Percentiles rank a stretch among this genome's conserved stretches.
Evolutionary conservation across 2,797 vertebrate genomes (phyloP).

Genomic region (Dromococcyx pavoninus): DNA sequence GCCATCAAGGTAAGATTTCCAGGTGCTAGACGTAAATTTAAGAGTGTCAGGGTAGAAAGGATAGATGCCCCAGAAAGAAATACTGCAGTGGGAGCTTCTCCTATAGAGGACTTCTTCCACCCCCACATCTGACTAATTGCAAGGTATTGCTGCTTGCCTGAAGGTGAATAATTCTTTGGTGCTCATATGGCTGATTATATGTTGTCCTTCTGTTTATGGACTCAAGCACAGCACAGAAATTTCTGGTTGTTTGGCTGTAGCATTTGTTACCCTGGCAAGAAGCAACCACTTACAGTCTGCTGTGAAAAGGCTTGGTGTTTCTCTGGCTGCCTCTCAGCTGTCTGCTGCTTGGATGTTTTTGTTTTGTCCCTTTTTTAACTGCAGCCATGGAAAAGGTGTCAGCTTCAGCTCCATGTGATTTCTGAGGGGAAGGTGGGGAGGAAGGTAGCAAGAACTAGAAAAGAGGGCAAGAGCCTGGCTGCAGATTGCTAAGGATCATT

Average conservation of each 20-base stretch:
- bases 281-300: conserved; percentile 2
- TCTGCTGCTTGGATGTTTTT: background rate
- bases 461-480: background rate
- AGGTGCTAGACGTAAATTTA: background rate
- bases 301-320: background rate
- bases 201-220: conserved; percentile 29
- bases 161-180: conserved; percentile 20
- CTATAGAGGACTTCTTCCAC: background rate
- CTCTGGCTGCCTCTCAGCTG: background rate
- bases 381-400: background rate
- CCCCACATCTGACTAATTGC: background rate
- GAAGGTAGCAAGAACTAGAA: background rate
- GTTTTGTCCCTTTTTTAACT: background rate
- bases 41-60: background rate
- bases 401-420: background rate
- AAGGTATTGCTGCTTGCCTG: background rate
- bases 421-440: background rate
- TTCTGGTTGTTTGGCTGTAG: conserved; percentile 35
- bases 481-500: background rate
- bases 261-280: conserved; percentile 44
- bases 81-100: background rate
- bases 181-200: conserved; percentile 8
- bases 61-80: background rate
- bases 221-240: conserved; percentile 7
- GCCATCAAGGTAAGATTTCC: background rate